Evolutionary conservation across 2,797 vertebrate species (phyloP).

Genomic region (Rhynchotus rufescens): DNA sequence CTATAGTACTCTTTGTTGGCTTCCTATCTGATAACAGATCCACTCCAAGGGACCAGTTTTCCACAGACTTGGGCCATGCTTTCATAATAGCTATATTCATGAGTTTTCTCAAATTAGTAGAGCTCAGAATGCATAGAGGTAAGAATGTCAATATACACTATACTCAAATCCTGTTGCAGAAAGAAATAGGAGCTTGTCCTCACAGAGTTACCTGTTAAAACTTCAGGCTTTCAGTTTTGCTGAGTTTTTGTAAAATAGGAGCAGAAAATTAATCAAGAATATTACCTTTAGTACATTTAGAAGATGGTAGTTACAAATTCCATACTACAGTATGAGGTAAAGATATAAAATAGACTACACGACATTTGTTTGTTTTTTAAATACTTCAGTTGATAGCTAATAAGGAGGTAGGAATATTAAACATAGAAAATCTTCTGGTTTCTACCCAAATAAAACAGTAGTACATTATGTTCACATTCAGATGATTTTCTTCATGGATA

Average conservation of each 20-base stretch:
- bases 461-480: background rate
- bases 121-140: background rate
- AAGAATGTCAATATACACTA: background rate
- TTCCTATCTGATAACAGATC: constrained; percentile 23
- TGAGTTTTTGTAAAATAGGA: background rate
- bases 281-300: background rate
- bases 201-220: background rate
- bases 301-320: background rate
- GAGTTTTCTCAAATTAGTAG: background rate
- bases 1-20: constrained; percentile 37
- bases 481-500: background rate
- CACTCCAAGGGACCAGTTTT: background rate
- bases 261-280: background rate
- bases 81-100: background rate
- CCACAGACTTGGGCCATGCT: background rate
- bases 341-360: background rate
- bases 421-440: background rate
- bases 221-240: background rate
- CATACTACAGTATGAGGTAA: background rate
- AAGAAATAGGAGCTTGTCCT: background rate
- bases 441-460: background rate
- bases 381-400: background rate
- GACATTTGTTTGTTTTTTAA: background rate
- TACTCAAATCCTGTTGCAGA: background rate
- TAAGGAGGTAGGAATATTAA: background rate